Percentiles rank a stretch among this genome's conserved stretches.
Conservation (phyloP, 2,888 invertebrate genomes). For the Melitaea athalia region DNA sequence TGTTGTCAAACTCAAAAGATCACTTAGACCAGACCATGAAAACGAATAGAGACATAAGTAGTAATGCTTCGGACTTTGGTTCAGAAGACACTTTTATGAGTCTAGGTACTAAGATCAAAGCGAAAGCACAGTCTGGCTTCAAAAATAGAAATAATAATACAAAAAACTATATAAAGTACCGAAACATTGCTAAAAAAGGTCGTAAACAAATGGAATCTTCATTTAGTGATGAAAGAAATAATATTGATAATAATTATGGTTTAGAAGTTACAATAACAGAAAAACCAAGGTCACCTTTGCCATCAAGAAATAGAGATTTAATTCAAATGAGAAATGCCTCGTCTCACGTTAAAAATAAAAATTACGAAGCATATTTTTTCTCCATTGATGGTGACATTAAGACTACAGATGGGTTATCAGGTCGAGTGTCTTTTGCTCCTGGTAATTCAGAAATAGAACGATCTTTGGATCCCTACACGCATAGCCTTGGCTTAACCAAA, state of each 20-base stretch:
- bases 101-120: slow-evolving; percentile 77
- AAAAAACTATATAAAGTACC: slow-evolving; percentile 65
- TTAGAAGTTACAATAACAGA: slow-evolving; percentile 72
- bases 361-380: slow-evolving; percentile 69
- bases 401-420: slow-evolving; percentile 48
- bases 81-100: slow-evolving; percentile 79
- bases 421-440: slow-evolving; percentile 58
- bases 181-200: slow-evolving; percentile 62
- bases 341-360: slow-evolving; percentile 57
- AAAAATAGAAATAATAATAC: slow-evolving; percentile 60
- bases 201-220: slow-evolving; percentile 60
- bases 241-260: slow-evolving; percentile 55
- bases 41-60: slow-evolving; percentile 60
- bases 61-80: slow-evolving; percentile 75
- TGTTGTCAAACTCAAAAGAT: slow-evolving; percentile 55
- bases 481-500: slow-evolving; percentile 59
- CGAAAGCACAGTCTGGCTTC: slow-evolving; percentile 69
- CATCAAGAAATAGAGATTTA: slow-evolving; percentile 54
- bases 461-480: slow-evolving; percentile 63
- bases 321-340: slow-evolving; percentile 53
- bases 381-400: slow-evolving; percentile 56
- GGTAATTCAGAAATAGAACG: slow-evolving; percentile 56
- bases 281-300: slow-evolving; percentile 52
- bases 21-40: slow-evolving; percentile 46
- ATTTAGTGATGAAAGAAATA: slow-evolving; percentile 47